Percentiles rank a stretch among this genome's conserved stretches.
phyloP scores from a whole-genome alignment of 2,113 vertebrate species.

The Prietella phreatophila region DNA sequence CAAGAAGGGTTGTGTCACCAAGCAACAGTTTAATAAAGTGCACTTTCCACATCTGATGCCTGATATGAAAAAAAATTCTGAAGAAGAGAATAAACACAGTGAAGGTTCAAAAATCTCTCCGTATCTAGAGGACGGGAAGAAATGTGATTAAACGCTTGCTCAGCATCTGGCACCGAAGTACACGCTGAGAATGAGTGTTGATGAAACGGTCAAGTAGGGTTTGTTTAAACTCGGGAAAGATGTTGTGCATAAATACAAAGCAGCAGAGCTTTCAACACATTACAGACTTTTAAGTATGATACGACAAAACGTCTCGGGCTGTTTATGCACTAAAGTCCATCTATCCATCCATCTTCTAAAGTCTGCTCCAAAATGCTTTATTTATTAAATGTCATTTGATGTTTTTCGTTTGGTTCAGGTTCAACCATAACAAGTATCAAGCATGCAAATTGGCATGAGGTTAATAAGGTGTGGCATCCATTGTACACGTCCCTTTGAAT shows the following conservation, averaged over 20 bases:
- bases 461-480: neutral
- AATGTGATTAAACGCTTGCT: slow-evolving; percentile 15
- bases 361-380: no score
- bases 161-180: slow-evolving; percentile 5
- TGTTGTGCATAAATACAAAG: neutral
- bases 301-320: neutral
- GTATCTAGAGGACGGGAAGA: neutral
- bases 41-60: neutral
- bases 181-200: neutral
- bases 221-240: neutral
- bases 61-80: neutral
- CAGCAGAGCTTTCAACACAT: neutral
- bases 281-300: neutral
- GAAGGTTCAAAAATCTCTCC: neutral
- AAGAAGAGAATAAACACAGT: neutral
- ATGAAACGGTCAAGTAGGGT: neutral
- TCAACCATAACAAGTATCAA: neutral
- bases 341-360: no score
- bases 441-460: neutral
- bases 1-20: slow-evolving; percentile 4
- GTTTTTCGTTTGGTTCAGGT: neutral
- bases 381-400: neutral
- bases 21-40: neutral
- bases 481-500: neutral
- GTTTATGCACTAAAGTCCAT: neutral